Conservation (phyloP, 2,113 vertebrate species). For the Monopterus albus region DNA sequence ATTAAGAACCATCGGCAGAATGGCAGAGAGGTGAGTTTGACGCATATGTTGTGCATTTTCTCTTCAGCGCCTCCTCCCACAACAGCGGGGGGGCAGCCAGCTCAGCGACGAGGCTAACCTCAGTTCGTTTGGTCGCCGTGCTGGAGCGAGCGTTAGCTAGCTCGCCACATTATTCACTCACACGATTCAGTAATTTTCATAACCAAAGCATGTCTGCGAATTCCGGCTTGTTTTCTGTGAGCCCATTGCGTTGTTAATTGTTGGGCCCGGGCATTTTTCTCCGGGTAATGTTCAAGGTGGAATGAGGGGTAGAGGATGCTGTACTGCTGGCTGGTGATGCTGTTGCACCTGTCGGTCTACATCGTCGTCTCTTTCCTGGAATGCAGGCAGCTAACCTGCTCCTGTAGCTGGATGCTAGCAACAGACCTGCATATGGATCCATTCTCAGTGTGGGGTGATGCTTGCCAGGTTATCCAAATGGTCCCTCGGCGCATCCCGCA, state of each 20-base stretch:
- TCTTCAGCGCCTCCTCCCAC: background rate
- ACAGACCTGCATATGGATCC: background rate
- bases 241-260: background rate
- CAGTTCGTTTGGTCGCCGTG: conserved; percentile 10
- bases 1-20: conserved; percentile 53
- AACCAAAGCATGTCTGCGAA: background rate
- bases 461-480: conserved; percentile 1
- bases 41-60: background rate
- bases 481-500: conserved; percentile 30
- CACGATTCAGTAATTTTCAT: background rate
- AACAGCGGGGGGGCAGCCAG: conserved; percentile 19
- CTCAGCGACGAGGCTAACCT: conserved; percentile 43
- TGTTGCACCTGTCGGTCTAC: conserved; percentile 71
- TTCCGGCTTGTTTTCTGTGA: background rate
- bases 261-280: background rate
- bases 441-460: background rate
- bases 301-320: conserved; percentile 3
- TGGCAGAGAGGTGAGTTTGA: conserved; percentile 74
- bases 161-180: conserved; percentile 25
- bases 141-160: conserved; percentile 39
- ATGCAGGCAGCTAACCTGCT: conserved; percentile 59
- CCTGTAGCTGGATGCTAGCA: conserved; percentile 23
- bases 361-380: conserved; percentile 49
- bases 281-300: conserved; percentile 2
- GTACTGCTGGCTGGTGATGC: conserved; percentile 43